Base-by-base conservation (phyloP, 2,797 vertebrate genomes). In the Notolepis coatsorum region DNA sequence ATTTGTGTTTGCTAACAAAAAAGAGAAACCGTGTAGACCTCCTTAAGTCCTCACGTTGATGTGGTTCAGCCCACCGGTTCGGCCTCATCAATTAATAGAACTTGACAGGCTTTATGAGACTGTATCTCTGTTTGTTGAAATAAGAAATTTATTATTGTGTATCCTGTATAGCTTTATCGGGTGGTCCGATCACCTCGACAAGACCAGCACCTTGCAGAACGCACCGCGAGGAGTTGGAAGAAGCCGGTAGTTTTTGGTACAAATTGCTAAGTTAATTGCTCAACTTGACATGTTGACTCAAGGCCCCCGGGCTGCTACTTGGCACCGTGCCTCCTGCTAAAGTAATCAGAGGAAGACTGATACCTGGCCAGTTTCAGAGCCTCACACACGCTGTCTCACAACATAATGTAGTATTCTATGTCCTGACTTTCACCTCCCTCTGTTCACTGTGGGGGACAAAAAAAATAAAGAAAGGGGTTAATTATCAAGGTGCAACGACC, bases 41-140 rank as follows among this genome's bases (percentile, higher is more conserved):
- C 68, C 75, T 65, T 47, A 68, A 75, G 77, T 79, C 74, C 68
- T 57, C 24, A 70, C 52, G 59, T 66, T 72, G 59, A 37, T 77
- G n/a, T 31, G 27, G 4, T 13, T 7, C n/a, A n/a, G n/a, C n/a
- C n/a, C n/a, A n/a, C n/a, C 3, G 56, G 17, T 37, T 30, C 17
- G 25, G 15, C 49, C 58, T 13, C 43, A 61, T 73, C 48, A 61
- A n/a, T 42, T 55, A 51, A 61, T 46, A 42, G 13, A 23, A n/a
- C 23, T n/a, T 17, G 38, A 48, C 41, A 56, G 20, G 1, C 61
- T 20, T 24, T 3, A 8, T 57, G 68, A 78, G 78, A 71, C 67
- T 65, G 7, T 2, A 20, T 30, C 20, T 66, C 23, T 7, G 2
- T 45, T 7, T 25, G n/a, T 37, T 56, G 42, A 52, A 56, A 56